Conservation (phyloP, 2,797 vertebrate genomes). For the Decapterus maruadsi region DNA sequence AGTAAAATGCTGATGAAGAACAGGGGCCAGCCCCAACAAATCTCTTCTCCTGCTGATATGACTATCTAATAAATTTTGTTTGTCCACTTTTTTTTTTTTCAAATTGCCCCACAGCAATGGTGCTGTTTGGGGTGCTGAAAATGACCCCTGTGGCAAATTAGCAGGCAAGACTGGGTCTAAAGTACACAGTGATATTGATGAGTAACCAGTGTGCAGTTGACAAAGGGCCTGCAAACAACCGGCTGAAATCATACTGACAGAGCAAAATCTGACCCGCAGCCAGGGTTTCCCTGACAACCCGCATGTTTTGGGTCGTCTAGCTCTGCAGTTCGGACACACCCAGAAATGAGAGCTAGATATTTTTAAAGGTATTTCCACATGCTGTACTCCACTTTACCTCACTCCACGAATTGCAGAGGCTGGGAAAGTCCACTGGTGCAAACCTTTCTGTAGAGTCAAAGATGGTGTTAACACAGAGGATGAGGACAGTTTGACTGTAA, state of each 20-base stretch:
- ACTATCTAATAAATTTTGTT: conserved; percentile 17
- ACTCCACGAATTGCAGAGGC: conserved; percentile 88
- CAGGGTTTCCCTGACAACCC: conserved; percentile 49
- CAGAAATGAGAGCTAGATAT: conserved; percentile 29
- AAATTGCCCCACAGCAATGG: neutral
- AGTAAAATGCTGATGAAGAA: conserved; percentile 5
- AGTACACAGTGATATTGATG: conserved; percentile 39
- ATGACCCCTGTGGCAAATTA: conserved; percentile 1
- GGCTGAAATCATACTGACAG: conserved; percentile 30
- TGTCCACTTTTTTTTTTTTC: conserved; percentile 4
- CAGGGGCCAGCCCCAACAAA: neutral
- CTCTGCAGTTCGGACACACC: conserved; percentile 54
- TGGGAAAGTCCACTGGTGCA: conserved; percentile 90
- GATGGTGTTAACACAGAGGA: neutral
- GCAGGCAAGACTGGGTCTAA: conserved; percentile 26
- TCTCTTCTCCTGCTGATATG: neutral
- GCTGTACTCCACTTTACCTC: conserved; percentile 83
- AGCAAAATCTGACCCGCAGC: conserved; percentile 23
- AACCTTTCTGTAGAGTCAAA: conserved; percentile 83
- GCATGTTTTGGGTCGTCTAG: conserved; percentile 33
- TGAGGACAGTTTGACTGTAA: neutral
- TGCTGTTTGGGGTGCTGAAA: conserved; percentile 18
- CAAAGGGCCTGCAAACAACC: conserved; percentile 25
- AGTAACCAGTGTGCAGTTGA: conserved; percentile 21
- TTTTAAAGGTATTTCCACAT: conserved; percentile 58